A percentile compares a stretch with the other conserved stretches of the same genome.
phyloP scores from a whole-genome alignment of 2,113 vertebrate species.

The Furnarius figulus region DNA sequence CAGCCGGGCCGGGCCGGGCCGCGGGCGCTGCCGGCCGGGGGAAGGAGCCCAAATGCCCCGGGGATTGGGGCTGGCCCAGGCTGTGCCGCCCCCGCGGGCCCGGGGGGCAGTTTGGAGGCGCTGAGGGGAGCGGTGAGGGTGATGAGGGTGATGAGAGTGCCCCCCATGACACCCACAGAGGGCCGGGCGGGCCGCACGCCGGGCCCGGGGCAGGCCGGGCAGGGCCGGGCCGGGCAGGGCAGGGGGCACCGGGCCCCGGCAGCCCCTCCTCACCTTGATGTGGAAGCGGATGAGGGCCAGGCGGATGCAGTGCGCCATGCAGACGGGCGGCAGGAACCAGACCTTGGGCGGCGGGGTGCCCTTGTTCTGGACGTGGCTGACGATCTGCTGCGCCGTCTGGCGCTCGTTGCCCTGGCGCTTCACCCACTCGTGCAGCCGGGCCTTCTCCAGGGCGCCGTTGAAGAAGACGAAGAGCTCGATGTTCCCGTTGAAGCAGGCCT shows the following conservation, averaged over 20 bases:
- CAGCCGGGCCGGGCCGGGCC: neutral
- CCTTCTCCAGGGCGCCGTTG: conserved; percentile 95
- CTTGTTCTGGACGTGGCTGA: conserved; percentile 96
- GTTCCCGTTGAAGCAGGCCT: conserved; percentile 93
- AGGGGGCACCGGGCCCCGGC: neutral
- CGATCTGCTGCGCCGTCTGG: conserved; percentile 93
- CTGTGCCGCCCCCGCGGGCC: conserved; percentile 13
- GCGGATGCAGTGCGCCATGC: conserved; percentile 95
- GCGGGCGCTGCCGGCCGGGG: neutral
- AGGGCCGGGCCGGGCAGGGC: neutral
- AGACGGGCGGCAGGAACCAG: conserved; percentile 95
- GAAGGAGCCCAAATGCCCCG: neutral
- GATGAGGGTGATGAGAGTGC: too few relatives aligned
- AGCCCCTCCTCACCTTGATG: conserved; percentile 83
- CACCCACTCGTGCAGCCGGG: conserved; percentile 95
- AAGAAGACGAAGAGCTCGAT: conserved; percentile 96
- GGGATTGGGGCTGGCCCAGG: neutral
- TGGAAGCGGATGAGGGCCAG: conserved; percentile 94
- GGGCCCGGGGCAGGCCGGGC: neutral
- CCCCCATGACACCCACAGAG: too few relatives aligned
- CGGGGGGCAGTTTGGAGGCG: conserved; percentile 56
- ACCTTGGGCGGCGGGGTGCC: conserved; percentile 95
- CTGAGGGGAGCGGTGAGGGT: neutral
- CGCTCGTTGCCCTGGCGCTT: conserved; percentile 95
- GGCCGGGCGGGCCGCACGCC: too few relatives aligned